phyloP scores from a whole-genome alignment of 53 echinoderm and acorn worm genomes.

The Paelopatides confundens region DNA sequence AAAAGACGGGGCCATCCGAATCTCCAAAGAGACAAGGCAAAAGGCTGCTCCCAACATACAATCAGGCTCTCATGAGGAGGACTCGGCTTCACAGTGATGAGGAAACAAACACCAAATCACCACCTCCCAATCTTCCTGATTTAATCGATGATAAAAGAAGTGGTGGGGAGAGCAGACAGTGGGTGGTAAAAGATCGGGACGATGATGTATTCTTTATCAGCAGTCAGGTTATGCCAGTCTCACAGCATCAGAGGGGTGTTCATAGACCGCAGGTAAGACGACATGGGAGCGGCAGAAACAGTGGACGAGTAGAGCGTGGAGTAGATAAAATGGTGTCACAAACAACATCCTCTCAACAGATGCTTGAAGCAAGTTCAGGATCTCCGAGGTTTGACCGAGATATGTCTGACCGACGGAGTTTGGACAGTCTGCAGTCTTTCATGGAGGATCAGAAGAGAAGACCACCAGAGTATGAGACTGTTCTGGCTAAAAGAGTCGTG shows the following conservation, averaged over 20 bases:
- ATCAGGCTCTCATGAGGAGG: conserved; percentile 9
- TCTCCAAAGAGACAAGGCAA: neutral
- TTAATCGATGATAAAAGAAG: neutral
- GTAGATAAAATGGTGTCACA: neutral
- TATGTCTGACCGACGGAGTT: neutral
- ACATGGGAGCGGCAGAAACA: neutral
- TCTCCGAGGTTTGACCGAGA: neutral
- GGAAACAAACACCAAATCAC: neutral
- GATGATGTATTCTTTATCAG: conserved; percentile 36
- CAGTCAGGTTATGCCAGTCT: conserved; percentile 21
- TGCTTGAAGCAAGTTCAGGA: neutral
- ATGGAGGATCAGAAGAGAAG: conserved; percentile 22
- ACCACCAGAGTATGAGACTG: conserved; percentile 28
- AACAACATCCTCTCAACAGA: neutral
- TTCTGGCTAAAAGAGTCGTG: conserved; percentile 8
- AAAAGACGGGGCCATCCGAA: neutral
- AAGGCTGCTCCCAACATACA: neutral
- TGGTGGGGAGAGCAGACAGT: neutral
- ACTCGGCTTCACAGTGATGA: neutral
- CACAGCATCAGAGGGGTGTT: neutral
- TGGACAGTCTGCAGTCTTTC: conserved; percentile 35
- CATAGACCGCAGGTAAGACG: neutral
- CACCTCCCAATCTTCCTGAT: conserved; percentile 17
- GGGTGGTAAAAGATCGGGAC: neutral
- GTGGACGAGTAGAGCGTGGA: neutral